Base-by-base conservation (phyloP, 64 coral and sea anemone genomes). In the Montipora foliosa region DNA sequence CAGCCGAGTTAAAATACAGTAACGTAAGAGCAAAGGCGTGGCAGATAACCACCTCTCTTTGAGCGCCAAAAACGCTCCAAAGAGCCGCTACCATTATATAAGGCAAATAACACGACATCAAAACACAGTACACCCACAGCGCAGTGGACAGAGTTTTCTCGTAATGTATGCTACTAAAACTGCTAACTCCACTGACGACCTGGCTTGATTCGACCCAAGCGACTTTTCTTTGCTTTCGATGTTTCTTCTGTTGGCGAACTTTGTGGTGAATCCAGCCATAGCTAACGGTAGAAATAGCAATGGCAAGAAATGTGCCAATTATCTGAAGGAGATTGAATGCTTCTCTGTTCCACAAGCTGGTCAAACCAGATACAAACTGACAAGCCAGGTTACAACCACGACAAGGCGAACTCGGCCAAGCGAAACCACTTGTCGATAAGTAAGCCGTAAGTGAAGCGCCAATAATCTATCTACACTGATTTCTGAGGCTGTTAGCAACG, bases 81-180 rank as follows among this genome's bases (percentile, higher is more conserved):
- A 86, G 82, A 0, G 64, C 82, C 3, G 82, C 82, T 6, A 86
- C 82, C 48, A 86, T 71, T 47, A 86, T 86, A 44, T 86, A 86
- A 19, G 82, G 82, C 15, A 86, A 50, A 70, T 44, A 86, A 5
- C 82, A 86, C 6, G 71, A 19, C 19, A 86, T 5, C n/a, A 86
- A 70, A 72, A 16, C 66, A 48, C 45, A 86, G 82, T 86, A 72
- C 46, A 86, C 82, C 82, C 82, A 86, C 45, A 71, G 47, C 20
- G 82, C 82, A 69, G 82, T 49, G 37, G 62, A 71, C 6, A 86
- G 62, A 9, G 82, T 86, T 8, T 71, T 86, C 61, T 70, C 73
- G 46, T 71, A 86, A 68, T 19, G 44, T 46, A 72, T 59, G 0
- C 45, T 71, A 45, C 5, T 49, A 49, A 78, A 72, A 10, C 46